phyloP scores from a whole-genome alignment of 2,888 invertebrate species.

The Pterobdella sp. region DNA sequence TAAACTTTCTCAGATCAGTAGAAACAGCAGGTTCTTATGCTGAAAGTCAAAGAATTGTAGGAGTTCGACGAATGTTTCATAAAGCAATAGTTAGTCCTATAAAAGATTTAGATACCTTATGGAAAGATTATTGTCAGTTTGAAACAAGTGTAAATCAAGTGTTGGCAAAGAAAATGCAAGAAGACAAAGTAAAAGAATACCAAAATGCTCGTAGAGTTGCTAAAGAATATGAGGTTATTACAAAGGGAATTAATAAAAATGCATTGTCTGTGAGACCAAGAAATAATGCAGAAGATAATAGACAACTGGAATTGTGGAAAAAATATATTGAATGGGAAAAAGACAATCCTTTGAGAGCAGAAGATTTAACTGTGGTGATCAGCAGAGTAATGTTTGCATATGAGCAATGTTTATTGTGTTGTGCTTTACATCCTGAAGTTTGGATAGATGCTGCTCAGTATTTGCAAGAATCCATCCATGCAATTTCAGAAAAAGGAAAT shows the following conservation, averaged over 20 bases:
- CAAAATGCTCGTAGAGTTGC: slow-evolving; percentile 93
- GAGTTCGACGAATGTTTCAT: slow-evolving; percentile 92
- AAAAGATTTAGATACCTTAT: slow-evolving; percentile 85
- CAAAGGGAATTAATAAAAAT: slow-evolving; percentile 86
- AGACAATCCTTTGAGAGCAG: slow-evolving; percentile 86
- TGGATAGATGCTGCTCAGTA: slow-evolving; percentile 95
- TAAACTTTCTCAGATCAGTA: slow-evolving; percentile 86
- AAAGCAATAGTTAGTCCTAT: slow-evolving; percentile 91
- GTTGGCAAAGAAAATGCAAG: slow-evolving; percentile 93
- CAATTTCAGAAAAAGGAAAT: slow-evolving; percentile 80
- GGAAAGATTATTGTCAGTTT: slow-evolving; percentile 91
- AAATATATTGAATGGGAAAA: slow-evolving; percentile 97
- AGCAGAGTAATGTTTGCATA: slow-evolving; percentile 95
- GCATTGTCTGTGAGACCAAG: slow-evolving; percentile 93
- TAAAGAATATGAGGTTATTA: slow-evolving; percentile 86
- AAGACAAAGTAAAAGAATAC: slow-evolving; percentile 86
- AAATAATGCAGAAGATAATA: slow-evolving; percentile 73
- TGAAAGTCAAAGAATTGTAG: slow-evolving; percentile 97
- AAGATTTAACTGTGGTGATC: slow-evolving; percentile 86
- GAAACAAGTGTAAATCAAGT: slow-evolving; percentile 74
- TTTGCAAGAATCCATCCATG: slow-evolving; percentile 84
- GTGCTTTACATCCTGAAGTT: slow-evolving; percentile 94
- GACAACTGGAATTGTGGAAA: slow-evolving; percentile 97
- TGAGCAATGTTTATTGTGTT: slow-evolving; percentile 88
- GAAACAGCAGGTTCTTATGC: slow-evolving; percentile 97